phyloP scores from a whole-genome alignment of 2,888 invertebrate genomes.

The Falcaria lacertinaria region DNA sequence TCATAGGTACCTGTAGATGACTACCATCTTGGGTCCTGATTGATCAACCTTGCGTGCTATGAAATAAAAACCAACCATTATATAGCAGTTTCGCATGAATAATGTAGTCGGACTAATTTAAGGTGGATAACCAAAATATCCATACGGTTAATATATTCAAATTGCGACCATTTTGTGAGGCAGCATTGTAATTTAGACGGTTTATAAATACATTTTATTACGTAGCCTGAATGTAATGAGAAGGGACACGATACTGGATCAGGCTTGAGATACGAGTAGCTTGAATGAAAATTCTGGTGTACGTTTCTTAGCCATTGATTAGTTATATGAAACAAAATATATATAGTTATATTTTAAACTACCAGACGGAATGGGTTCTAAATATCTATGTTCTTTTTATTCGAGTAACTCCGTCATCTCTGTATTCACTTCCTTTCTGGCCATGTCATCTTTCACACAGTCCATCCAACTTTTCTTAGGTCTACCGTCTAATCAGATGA shows the following conservation, averaged over 20 bases:
- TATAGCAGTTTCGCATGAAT: constrained; percentile 20
- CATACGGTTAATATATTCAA: constrained; percentile 34
- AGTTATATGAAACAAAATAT: no score
- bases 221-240: constrained; percentile 16
- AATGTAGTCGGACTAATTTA: constrained; percentile 24
- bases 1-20: not conserved
- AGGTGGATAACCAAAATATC: constrained; percentile 26
- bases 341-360: no score
- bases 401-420: no score
- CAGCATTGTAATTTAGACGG: constrained; percentile 28
- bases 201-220: constrained; percentile 29
- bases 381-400: no score
- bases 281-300: not conserved
- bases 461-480: no score
- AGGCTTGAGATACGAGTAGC: not conserved
- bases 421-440: no score
- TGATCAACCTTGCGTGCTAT: constrained; percentile 21
- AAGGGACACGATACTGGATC: constrained; percentile 12
- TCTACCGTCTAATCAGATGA: no score
- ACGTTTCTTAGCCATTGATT: no score
- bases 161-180: constrained; percentile 31
- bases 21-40: not conserved
- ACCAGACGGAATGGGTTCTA: no score
- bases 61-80: constrained; percentile 20
- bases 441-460: no score